phyloP scores from a whole-genome alignment of 1,140 invertebrate genomes.

The Pararge aegeria region DNA sequence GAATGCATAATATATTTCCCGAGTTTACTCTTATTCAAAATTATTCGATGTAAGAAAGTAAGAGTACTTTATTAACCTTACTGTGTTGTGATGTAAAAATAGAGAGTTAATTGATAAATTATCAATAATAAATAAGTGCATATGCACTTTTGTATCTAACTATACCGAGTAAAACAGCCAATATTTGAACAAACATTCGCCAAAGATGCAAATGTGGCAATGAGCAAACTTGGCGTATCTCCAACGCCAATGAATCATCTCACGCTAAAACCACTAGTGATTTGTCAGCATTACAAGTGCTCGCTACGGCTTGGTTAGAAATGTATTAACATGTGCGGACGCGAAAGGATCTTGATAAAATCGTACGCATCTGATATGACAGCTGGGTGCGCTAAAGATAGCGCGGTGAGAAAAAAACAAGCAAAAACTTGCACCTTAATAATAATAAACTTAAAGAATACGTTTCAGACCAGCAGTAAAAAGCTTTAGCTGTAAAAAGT shows the following conservation, averaged over 20 bases:
- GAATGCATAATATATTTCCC: too few species aligned
- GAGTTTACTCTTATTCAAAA: too few species aligned
- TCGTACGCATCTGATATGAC: slow-evolving; percentile 21
- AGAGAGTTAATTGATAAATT: too few species aligned
- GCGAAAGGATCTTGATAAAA: slow-evolving; percentile 13
- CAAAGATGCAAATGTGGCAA: slow-evolving; percentile 13
- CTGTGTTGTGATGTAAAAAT: too few species aligned
- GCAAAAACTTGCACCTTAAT: too few species aligned
- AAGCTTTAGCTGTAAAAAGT: too few species aligned
- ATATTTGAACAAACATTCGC: slow-evolving; percentile 24
- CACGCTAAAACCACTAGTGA: slow-evolving; percentile 18
- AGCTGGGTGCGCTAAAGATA: slow-evolving; percentile 20
- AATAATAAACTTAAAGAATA: too few species aligned
- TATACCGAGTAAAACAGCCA: background rate
- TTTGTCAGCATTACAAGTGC: slow-evolving; percentile 27
- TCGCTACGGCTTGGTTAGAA: slow-evolving; percentile 10
- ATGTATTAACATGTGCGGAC: slow-evolving; percentile 16
- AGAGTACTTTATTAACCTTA: too few species aligned
- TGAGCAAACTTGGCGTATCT: slow-evolving; percentile 16
- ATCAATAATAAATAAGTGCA: too few species aligned
- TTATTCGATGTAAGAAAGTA: too few species aligned
- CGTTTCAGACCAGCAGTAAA: too few species aligned
- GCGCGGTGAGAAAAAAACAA: background rate
- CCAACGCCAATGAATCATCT: slow-evolving; percentile 26
- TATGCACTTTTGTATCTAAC: background rate